A percentile compares a stretch with the other conserved stretches of the same genome.
Conservation (phyloP, 2,113 vertebrate species). For the Castor canadensis region DNA sequence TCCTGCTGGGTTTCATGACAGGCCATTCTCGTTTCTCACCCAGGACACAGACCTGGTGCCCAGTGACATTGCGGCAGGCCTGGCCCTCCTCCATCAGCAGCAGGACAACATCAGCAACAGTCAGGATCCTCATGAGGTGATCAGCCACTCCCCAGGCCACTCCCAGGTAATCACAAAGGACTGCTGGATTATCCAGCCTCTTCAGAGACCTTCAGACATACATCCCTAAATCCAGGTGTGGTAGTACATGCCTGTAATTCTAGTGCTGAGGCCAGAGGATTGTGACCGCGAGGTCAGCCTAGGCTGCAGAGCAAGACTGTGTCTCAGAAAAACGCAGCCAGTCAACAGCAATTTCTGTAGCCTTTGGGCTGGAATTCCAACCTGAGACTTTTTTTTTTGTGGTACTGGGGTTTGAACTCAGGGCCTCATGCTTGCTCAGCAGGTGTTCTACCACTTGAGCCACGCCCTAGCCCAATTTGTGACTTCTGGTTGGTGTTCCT, state of each 20-base stretch:
- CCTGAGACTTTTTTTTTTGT: too few relatives aligned
- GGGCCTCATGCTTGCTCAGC: too few relatives aligned
- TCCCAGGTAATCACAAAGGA: constrained; percentile 83
- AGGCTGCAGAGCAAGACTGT: background rate
- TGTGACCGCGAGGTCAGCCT: background rate
- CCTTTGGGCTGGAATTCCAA: background rate
- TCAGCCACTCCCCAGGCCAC: constrained; percentile 85
- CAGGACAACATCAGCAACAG: constrained; percentile 91
- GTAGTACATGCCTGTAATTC: background rate
- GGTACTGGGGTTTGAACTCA: too few relatives aligned
- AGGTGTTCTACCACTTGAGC: too few relatives aligned
- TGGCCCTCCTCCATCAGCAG: constrained; percentile 96
- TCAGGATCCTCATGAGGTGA: constrained; percentile 86
- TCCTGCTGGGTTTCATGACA: background rate
- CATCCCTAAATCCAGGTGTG: background rate
- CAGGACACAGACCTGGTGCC: constrained; percentile 98
- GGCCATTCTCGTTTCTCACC: background rate
- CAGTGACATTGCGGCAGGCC: constrained; percentile 96
- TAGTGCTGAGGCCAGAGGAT: background rate
- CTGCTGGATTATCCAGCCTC: background rate
- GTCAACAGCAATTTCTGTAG: too few relatives aligned
- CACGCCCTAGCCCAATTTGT: too few relatives aligned
- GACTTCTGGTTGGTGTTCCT: background rate
- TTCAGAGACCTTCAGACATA: background rate
- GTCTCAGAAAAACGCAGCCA: background rate